Evolutionary conservation across 2,888 invertebrate species (phyloP), one percentile per base, ranked within the genome.

Genomic region (Drosophila longiperda): DNA sequence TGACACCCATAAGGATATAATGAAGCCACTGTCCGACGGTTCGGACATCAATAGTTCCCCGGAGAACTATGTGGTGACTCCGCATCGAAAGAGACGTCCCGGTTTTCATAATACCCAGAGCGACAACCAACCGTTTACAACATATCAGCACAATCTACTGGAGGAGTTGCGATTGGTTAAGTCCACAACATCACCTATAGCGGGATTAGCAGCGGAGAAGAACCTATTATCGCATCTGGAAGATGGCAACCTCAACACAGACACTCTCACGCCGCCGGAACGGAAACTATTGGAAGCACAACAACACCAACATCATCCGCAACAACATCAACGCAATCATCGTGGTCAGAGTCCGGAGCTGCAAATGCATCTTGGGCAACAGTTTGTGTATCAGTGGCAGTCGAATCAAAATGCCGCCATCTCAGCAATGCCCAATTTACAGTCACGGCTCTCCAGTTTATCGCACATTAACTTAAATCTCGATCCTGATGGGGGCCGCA

Each of bases 41-140:
- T 96, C 96, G 82, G 93, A 96, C 62, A 94, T 96, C 54, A 96
- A 96, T 58, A 96, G 96, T 90, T 96, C 96, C 66, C 96, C 97
- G 0, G 97, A 97, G 92, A 96, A 96, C 88, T 97, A 97, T 90
- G 97, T 97, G 49, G 97, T 97, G 29, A 97, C 97, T 38, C 97
- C 97, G 15, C 97, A 97, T 93, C 94, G 97, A 84, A 97, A 97
- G 93, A 94, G 97, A 92, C 94, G 97, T 91, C 97, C 97, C 1
- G 97, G 97, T 59, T 97, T 97, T 89, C 97, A 97, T 92, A 97
- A 97, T 91, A 96, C 97, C 40, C 97, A 97, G 26, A 96, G 97
- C 75, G 97, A 97, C 91, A 97, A 97, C 93, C 96, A 97, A 73
- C 97, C 97, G 45, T 97, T 97, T 91, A 97, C 97, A 78, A 96